Percentiles rank a stretch among this genome's conserved stretches.
These are phyloP conservation scores for Sebastes schlegelii DNA, from an alignment of 2,113 vertebrate species.

Conservation along the genomic window DNA sequence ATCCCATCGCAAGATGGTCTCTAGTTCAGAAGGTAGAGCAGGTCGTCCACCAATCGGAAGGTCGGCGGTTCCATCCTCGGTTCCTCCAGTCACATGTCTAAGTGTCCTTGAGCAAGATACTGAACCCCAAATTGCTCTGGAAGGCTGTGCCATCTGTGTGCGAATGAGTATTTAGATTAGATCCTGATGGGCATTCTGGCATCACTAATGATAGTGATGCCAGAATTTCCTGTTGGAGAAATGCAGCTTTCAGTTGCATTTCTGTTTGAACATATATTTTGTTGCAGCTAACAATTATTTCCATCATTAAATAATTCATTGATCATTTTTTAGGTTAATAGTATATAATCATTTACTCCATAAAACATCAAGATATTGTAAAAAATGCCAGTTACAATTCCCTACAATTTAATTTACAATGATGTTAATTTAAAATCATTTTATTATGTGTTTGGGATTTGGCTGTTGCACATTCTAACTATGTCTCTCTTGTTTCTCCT, in stretches of 20 bases:
- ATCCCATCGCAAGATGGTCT: too few species aligned
- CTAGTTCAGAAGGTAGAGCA: too few species aligned
- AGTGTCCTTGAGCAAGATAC: too few species aligned
- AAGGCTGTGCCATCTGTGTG: too few species aligned
- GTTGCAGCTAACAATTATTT: not conserved
- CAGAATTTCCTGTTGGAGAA: not conserved
- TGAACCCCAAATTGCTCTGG: too few species aligned
- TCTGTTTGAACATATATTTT: not conserved
- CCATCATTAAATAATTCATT: not conserved
- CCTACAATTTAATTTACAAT: not conserved
- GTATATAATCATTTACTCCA: not conserved
- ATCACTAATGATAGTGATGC: not conserved
- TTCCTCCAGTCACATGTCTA: too few species aligned
- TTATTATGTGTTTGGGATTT: not conserved
- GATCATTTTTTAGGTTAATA: not conserved
- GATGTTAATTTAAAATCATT: not conserved
- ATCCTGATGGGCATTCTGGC: too few species aligned
- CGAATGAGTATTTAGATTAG: too few species aligned
- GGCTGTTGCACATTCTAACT: slow-evolving; percentile 25
- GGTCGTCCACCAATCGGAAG: too few species aligned
- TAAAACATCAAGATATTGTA: not conserved
- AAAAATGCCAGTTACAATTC: not conserved
- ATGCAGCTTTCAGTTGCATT: not conserved
- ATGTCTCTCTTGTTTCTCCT: slow-evolving; percentile 18
- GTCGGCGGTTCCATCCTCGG: too few species aligned